Conservation (phyloP, 92 coral and sea anemone genomes). For the Zoanthus solanderi region DNA sequence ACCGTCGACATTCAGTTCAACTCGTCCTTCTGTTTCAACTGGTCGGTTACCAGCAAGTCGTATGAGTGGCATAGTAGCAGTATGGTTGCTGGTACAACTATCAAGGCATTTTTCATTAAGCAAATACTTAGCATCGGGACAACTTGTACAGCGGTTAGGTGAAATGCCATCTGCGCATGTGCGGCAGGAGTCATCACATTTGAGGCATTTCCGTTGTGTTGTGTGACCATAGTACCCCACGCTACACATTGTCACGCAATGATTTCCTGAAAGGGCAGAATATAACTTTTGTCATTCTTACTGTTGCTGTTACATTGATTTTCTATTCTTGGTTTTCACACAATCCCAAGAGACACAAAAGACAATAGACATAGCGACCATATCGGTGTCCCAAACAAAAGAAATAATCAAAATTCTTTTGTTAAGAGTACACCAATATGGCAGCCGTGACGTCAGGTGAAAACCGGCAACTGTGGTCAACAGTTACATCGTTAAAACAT, state of each 20-base stretch:
- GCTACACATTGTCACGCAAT: slow-evolving; percentile 69
- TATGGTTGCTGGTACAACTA: slow-evolving; percentile 48
- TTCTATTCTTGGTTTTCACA: too few relatives aligned
- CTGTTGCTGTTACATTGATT: neutral
- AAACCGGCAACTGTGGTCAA: too few relatives aligned
- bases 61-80: slow-evolving; percentile 62
- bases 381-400: too few relatives aligned
- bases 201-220: slow-evolving; percentile 64
- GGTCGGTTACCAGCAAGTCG: slow-evolving; percentile 82
- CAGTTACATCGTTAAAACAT: too few relatives aligned
- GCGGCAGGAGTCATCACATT: slow-evolving; percentile 77
- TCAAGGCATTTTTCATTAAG: slow-evolving; percentile 52
- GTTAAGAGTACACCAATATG: too few relatives aligned
- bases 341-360: too few relatives aligned
- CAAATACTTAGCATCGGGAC: slow-evolving; percentile 69
- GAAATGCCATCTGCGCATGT: slow-evolving; percentile 77
- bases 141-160: slow-evolving; percentile 69
- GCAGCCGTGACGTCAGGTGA: too few relatives aligned
- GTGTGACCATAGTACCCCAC: slow-evolving; percentile 88
- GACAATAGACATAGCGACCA: too few relatives aligned
- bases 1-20: slow-evolving; percentile 55
- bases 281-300: neutral
- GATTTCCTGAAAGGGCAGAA: slow-evolving; percentile 51
- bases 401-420: too few relatives aligned
- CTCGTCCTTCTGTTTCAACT: slow-evolving; percentile 76